These are phyloP conservation scores for Bombycilla garrulus DNA, from an alignment of 2,113 vertebrate genomes.

Conservation along the genomic window DNA sequence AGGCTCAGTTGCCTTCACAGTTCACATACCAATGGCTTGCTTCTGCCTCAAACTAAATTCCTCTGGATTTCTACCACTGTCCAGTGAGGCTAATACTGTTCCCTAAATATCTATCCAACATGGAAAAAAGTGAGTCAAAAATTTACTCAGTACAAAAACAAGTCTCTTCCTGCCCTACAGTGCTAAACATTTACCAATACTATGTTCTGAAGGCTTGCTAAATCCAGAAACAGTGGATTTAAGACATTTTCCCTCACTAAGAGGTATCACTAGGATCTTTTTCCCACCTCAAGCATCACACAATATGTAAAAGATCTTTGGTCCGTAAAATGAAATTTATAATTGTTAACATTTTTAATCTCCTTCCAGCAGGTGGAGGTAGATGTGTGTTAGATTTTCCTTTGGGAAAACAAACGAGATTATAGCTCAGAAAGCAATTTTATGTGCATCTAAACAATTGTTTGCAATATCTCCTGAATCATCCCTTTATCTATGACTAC, in stretches of 20 bases:
- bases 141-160: neutral
- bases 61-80: neutral
- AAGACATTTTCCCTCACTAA: neutral
- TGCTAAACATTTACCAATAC: neutral
- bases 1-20: neutral
- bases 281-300: neutral
- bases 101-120: neutral
- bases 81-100: neutral
- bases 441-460: neutral
- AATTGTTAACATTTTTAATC: slow-evolving; percentile 22
- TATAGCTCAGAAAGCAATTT: neutral
- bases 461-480: neutral
- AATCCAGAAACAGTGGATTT: neutral
- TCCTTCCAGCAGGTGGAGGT: slow-evolving; percentile 67
- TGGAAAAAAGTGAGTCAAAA: neutral
- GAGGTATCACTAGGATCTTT: neutral
- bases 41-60: slow-evolving; percentile 34
- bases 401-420: neutral
- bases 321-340: neutral
- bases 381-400: slow-evolving; percentile 45
- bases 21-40: neutral
- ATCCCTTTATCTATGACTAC: neutral
- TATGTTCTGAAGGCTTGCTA: neutral
- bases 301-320: neutral
- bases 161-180: neutral